Conservation (phyloP, 2,113 vertebrate species). For the Hydrochoerus hydrochaeris region DNA sequence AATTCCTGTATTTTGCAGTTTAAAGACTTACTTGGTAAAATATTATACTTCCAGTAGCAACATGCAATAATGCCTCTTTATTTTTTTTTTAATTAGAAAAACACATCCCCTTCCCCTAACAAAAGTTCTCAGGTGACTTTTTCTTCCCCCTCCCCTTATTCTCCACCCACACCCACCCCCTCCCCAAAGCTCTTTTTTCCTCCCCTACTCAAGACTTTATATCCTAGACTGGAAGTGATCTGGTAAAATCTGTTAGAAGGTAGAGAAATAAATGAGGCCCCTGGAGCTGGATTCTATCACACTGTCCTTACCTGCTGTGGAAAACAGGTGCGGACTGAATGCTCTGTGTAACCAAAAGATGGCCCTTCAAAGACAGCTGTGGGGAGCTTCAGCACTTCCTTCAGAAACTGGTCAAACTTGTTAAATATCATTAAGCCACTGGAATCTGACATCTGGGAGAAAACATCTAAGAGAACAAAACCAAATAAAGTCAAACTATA, state of each 20-base stretch:
- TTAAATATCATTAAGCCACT: slow-evolving; percentile 93
- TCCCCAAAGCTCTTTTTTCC: not conserved
- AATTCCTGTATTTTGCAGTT: not conserved
- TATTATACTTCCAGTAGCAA: not conserved
- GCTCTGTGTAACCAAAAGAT: slow-evolving; percentile 98
- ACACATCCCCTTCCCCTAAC: not conserved
- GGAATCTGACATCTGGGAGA: slow-evolving; percentile 98
- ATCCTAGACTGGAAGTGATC: not conserved
- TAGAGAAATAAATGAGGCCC: not conserved
- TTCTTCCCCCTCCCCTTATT: not conserved
- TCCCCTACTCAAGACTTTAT: not conserved
- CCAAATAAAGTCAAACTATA: slow-evolving; percentile 70
- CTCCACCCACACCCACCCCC: not conserved
- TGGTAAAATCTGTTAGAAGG: not conserved
- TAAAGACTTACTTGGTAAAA: slow-evolving; percentile 19
- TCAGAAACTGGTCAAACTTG: slow-evolving; percentile 96
- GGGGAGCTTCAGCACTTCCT: slow-evolving; percentile 95
- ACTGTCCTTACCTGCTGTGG: slow-evolving; percentile 92
- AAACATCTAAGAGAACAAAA: slow-evolving; percentile 91
- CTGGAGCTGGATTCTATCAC: not conserved
- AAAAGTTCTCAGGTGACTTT: not conserved
- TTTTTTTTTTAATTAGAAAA: slow-evolving; percentile 12
- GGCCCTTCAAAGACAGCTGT: slow-evolving; percentile 98
- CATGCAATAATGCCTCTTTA: not conserved
- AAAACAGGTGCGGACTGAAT: slow-evolving; percentile 94